Conservation (phyloP, 2,797 vertebrate genomes). For the Xiphophorus birchmanni region DNA sequence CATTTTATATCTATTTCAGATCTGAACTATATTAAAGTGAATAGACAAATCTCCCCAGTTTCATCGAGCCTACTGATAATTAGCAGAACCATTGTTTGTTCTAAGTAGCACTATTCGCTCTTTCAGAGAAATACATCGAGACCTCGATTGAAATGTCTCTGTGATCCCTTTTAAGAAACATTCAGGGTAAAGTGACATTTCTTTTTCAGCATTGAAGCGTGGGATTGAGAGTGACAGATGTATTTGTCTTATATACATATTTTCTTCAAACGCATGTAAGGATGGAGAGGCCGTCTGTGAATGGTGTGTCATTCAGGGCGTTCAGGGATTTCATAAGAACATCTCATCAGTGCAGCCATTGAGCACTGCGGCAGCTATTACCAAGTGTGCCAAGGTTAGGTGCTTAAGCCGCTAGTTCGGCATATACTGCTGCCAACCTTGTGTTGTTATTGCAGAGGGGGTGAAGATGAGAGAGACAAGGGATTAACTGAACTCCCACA, state of each 20-base stretch:
- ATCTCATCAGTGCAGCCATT: conserved; percentile 21
- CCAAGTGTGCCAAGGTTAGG: conserved; percentile 57
- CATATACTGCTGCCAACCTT: conserved; percentile 48
- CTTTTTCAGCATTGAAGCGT: neutral
- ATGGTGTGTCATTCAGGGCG: conserved; percentile 26
- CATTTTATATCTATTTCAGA: neutral
- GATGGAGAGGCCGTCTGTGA: neutral
- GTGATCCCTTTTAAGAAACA: conserved; percentile 20
- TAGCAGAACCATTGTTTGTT: neutral
- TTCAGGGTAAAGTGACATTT: neutral
- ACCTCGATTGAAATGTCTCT: conserved; percentile 8
- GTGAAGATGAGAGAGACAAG: conserved; percentile 49
- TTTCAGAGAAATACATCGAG: neutral
- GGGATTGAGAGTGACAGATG: conserved; percentile 19
- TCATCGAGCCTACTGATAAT: neutral
- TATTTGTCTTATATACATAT: conserved; percentile 3
- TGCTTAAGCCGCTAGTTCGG: conserved; percentile 53
- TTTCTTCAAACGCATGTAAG: neutral
- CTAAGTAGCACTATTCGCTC: neutral
- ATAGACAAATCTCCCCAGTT: neutral
- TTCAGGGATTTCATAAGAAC: conserved; percentile 40
- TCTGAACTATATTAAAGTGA: neutral
- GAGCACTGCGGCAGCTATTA: conserved; percentile 44
- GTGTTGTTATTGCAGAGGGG: conserved; percentile 59
- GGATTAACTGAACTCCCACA: conserved; percentile 64